Evolutionary conservation across 2,888 invertebrate species (phyloP).

Genomic region (Macropis europaea): DNA sequence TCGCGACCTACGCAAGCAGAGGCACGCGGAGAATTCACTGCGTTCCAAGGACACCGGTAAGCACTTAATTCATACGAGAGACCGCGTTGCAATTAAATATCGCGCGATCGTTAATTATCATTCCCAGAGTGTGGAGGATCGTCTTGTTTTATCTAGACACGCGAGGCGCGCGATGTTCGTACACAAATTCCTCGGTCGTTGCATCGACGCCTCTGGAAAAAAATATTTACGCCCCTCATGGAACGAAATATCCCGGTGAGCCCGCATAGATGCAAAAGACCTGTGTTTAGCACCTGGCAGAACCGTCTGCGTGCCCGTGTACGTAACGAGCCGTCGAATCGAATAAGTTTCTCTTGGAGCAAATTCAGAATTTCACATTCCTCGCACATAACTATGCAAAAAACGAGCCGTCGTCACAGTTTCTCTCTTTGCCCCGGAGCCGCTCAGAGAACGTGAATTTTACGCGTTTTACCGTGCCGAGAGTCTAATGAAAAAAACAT

Average conservation of each 20-base stretch:
- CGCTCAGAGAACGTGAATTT: neutral
- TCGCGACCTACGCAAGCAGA: neutral
- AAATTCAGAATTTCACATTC: conserved; percentile 63
- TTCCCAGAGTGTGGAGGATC: neutral
- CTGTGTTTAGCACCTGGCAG: too few relatives aligned
- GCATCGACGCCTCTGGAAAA: neutral
- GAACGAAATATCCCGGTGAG: conserved; percentile 14
- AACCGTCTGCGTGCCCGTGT: neutral
- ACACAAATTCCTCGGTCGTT: neutral
- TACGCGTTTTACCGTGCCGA: neutral
- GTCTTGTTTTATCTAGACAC: neutral
- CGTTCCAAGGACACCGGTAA: neutral
- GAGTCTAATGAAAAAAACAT: too few relatives aligned
- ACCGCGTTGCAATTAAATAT: neutral
- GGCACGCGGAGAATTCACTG: neutral
- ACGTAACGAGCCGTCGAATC: conserved; percentile 19
- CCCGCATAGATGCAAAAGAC: conserved; percentile 29
- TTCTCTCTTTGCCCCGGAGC: conserved; percentile 18
- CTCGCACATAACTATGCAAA: conserved; percentile 54
- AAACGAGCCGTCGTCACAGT: conserved; percentile 13
- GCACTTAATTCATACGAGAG: neutral
- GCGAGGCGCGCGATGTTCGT: neutral
- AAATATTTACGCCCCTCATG: conserved; percentile 11
- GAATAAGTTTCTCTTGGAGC: conserved; percentile 54
- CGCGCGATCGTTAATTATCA: neutral